Base-by-base conservation (phyloP, 2,888 invertebrate species). In the Heliothis peltigera region DNA sequence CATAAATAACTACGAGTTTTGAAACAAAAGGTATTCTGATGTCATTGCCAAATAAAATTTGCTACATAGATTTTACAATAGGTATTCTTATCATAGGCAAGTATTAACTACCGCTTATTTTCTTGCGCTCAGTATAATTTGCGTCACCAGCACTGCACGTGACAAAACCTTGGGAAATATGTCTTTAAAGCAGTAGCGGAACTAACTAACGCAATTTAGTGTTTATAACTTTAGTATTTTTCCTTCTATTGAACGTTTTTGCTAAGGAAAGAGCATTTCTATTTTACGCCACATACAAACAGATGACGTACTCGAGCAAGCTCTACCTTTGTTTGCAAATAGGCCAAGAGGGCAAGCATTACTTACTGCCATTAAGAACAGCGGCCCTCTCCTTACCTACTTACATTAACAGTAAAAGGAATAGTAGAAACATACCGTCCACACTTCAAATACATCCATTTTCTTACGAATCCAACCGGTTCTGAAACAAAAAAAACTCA, bases 401-500 rank as follows among this genome's bases (percentile, higher is more conserved):
- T 44, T 61, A 64, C 60, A 60, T 63, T 72, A 68, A 6, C 32
- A 68, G 48, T 57, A 69, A 75, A 77, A 75, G 67, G 48, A 78
- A 73, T 64, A 53, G 67, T 65, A 78, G 12, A 65, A 59, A 82
- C 72, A 73, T 70, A 66, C 80, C 81, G 69, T 86, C 83, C 81
- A 78, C 77, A 79, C 75, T 77, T 56, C 59, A 3, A 55, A 52
- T 71, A 71, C 64, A 75, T 80, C 75, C 82, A 78, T 79, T 67
- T 62, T 72, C 72, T 60, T 70, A 57, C 57, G 53, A 76, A 79
- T 80, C 80, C 82, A 78, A 81, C 49, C 51, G 66, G 64, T 65
- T 62, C 77, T 88, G 88, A 87, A 66, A 88, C 89, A 82, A 52
- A 69, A 84, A 86, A 83, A 74, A 80, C 73, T 79, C 63, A 69